phyloP scores from a whole-genome alignment of 1,140 invertebrate genomes.

The Drosophila equinoxialis region DNA sequence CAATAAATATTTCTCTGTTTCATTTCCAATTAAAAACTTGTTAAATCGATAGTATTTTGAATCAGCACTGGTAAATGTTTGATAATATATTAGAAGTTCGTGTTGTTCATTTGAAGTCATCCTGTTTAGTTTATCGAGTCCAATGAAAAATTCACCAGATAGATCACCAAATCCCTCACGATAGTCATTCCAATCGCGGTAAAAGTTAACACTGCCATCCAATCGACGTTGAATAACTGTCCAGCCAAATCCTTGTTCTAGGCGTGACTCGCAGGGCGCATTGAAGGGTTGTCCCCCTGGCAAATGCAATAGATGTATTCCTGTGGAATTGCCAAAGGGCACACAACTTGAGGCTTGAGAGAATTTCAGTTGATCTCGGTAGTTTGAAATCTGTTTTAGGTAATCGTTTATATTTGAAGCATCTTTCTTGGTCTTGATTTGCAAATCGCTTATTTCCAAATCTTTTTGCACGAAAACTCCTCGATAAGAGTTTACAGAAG shows the following conservation, averaged over 20 bases:
- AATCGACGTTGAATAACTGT: slow-evolving; percentile 86
- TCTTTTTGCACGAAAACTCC: neutral
- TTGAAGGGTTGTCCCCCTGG: slow-evolving; percentile 20
- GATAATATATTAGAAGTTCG: slow-evolving; percentile 81
- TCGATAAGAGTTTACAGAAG: neutral
- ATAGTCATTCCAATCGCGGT: slow-evolving; percentile 86
- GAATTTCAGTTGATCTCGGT: neutral
- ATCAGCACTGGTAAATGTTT: slow-evolving; percentile 81
- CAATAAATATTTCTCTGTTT: slow-evolving; percentile 83
- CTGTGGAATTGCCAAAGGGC: slow-evolving; percentile 6
- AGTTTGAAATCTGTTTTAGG: neutral
- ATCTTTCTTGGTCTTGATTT: neutral
- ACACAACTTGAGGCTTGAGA: slow-evolving; percentile 18
- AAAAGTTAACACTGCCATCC: slow-evolving; percentile 86
- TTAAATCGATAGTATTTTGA: slow-evolving; percentile 85
- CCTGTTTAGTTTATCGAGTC: slow-evolving; percentile 84
- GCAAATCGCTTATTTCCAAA: neutral
- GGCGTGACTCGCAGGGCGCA: slow-evolving; percentile 18
- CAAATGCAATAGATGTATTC: slow-evolving; percentile 9
- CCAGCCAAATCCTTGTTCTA: slow-evolving; percentile 83
- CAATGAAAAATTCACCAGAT: slow-evolving; percentile 86
- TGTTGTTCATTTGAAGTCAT: slow-evolving; percentile 85
- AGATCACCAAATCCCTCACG: slow-evolving; percentile 86
- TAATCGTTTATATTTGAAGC: neutral
- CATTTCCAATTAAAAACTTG: slow-evolving; percentile 86